A percentile compares a stretch with the other conserved stretches of the same genome.
phyloP scores from a whole-genome alignment of 1,140 invertebrate genomes.

The Trialeurodes vaporariorum region DNA sequence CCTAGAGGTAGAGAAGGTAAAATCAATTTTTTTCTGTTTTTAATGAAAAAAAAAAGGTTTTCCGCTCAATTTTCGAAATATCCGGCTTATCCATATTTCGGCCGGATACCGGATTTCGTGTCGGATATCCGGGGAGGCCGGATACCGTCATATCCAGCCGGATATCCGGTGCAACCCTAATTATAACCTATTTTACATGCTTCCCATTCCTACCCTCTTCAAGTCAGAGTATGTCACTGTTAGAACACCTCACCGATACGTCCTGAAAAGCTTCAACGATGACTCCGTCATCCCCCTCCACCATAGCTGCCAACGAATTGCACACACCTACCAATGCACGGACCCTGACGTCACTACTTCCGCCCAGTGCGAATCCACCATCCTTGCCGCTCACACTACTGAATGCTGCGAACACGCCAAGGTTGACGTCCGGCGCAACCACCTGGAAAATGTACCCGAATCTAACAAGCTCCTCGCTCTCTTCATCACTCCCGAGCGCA shows the following conservation, averaged over 20 bases:
- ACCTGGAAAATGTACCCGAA: background rate
- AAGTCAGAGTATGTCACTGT: background rate
- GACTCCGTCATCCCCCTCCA: background rate
- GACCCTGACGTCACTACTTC: background rate
- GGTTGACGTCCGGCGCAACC: background rate
- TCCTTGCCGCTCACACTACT: background rate
- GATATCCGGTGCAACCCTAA: background rate
- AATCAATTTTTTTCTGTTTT: too few species aligned
- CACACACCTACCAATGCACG: background rate
- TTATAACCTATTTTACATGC: background rate
- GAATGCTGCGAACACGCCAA: background rate
- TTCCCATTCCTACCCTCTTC: background rate
- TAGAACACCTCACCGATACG: background rate
- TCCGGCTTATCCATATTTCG: too few species aligned
- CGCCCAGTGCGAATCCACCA: background rate
- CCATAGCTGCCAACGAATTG: background rate
- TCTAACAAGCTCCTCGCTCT: background rate
- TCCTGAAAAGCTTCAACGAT: background rate
- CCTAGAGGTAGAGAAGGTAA: too few species aligned
- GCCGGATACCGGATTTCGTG: too few species aligned
- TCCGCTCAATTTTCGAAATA: too few species aligned
- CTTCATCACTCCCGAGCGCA: background rate
- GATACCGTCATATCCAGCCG: too few species aligned
- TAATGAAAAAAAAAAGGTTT: too few species aligned
- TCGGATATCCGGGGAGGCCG: too few species aligned